These are phyloP conservation scores for Eurois occulta DNA, from an alignment of 2,888 invertebrate genomes.

Conservation along the genomic window DNA sequence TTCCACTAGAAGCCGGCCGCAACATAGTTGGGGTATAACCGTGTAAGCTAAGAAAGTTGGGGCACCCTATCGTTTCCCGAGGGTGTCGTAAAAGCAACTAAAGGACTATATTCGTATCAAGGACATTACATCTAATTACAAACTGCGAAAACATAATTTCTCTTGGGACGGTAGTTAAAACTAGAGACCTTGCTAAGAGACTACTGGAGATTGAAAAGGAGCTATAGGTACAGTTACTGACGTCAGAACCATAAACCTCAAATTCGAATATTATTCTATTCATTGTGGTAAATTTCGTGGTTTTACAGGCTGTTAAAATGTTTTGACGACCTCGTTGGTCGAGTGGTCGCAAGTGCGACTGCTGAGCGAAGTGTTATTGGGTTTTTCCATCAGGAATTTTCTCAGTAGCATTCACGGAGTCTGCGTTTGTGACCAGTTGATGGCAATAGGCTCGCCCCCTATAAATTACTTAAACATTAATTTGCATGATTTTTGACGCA, in stretches of 20 bases:
- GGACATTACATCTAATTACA: conserved; percentile 51
- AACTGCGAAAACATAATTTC: conserved; percentile 54
- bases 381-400: too few relatives aligned
- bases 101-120: conserved; percentile 32
- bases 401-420: too few relatives aligned
- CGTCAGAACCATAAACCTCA: neutral
- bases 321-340: neutral
- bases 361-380: too few relatives aligned
- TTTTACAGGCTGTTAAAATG: neutral
- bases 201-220: conserved; percentile 3
- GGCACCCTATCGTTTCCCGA: conserved; percentile 27
- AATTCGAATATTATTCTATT: neutral
- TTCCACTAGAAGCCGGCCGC: neutral
- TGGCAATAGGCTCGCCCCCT: too few relatives aligned
- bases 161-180: conserved; percentile 50
- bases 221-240: neutral
- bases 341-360: too few relatives aligned
- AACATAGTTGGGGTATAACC: conserved; percentile 13
- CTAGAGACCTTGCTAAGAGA: conserved; percentile 15
- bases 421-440: too few relatives aligned
- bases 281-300: neutral
- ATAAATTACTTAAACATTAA: too few relatives aligned
- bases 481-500: too few relatives aligned
- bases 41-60: conserved; percentile 36
- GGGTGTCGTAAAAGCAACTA: conserved; percentile 44